Evolutionary conservation across 2,888 invertebrate species (phyloP), one percentile per base, ranked within the genome.

Genomic region (Drosophila anomalata): DNA sequence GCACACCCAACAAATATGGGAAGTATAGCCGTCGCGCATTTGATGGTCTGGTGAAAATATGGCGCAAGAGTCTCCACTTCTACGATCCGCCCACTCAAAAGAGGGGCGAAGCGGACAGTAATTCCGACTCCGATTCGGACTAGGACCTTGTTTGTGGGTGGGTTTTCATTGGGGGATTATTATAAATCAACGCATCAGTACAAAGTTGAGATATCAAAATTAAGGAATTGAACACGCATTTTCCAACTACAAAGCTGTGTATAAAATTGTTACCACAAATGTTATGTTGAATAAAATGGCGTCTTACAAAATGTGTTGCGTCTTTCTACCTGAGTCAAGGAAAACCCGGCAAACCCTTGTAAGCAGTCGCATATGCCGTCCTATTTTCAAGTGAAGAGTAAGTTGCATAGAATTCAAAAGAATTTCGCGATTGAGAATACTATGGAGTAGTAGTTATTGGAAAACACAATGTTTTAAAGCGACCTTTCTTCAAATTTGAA

Each of bases 1-100:
- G 94, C 85, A 99, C 99, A 2, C 99, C 99, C 3, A 96, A 97
- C 81, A 98, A 97, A 92, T 94, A 94, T 88, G 90, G 94, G 26
- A 97, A 97, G 92, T 97, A 96, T 91, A 98, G 98, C 80, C 94
- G 99, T 44, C 93, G 99, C 76, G 97, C 96, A 11, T 99, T 98
- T 96, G 99, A 99, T 91, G 95, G 95, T 29, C 93, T 98, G 76
- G 94, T 98, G 0, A 95, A 94, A 90, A 93, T 96, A 65, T 98
- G 98, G 98, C 94, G 97, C 54, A 94, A 95, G 84, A 94, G 95
- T 78, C 92, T 98, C 48, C 98, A 98, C 90, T 93, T 93, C 69
- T 97, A 95, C 93, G 97, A 97, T 91, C 93, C 94, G 20, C 91
- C 92, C 1, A 81, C 89, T 26, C 83, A 58, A 11, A 20, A n/a